Percentiles rank a stretch among this genome's conserved stretches.
Conservation (phyloP, 1,140 invertebrate genomes). For the Drosophila triauraria region DNA sequence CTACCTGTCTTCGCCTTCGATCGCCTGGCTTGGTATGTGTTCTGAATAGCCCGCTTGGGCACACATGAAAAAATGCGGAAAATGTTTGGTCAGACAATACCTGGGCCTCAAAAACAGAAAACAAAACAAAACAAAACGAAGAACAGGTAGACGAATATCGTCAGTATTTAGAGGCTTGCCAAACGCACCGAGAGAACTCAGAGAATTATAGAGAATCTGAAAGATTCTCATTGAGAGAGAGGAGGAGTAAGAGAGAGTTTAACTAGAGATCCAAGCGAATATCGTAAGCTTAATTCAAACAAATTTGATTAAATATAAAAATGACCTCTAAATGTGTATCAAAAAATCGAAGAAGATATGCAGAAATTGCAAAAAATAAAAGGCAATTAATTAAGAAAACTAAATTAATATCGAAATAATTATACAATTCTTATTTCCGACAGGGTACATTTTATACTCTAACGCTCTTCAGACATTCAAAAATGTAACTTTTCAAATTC, state of each 20-base stretch:
- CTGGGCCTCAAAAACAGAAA: conserved; percentile 35
- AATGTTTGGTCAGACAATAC: conserved; percentile 75
- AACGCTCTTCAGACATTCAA: neutral
- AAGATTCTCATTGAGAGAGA: conserved; percentile 1
- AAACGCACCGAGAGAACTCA: conserved; percentile 1
- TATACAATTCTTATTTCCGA: too few species aligned
- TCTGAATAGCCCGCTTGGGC: conserved; percentile 48
- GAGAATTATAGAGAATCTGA: conserved; percentile 21
- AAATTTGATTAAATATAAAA: neutral
- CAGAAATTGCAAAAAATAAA: too few species aligned
- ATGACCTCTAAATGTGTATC: neutral
- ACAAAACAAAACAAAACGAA: conserved; percentile 62
- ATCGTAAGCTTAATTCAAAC: conserved; percentile 38
- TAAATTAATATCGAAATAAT: too few species aligned
- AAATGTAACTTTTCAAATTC: neutral
- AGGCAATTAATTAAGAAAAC: too few species aligned
- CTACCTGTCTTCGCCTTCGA: conserved; percentile 41
- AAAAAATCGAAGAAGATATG: neutral
- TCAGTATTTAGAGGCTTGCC: conserved; percentile 25
- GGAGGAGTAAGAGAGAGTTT: neutral
- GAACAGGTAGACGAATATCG: conserved; percentile 75
- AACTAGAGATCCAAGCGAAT: conserved; percentile 25
- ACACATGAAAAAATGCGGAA: conserved; percentile 76
- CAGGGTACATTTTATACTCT: too few species aligned
- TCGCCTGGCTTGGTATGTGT: conserved; percentile 49